These are phyloP conservation scores for Magallana nippona DNA, from an alignment of 2,888 invertebrate species.

Conservation along the genomic window DNA sequence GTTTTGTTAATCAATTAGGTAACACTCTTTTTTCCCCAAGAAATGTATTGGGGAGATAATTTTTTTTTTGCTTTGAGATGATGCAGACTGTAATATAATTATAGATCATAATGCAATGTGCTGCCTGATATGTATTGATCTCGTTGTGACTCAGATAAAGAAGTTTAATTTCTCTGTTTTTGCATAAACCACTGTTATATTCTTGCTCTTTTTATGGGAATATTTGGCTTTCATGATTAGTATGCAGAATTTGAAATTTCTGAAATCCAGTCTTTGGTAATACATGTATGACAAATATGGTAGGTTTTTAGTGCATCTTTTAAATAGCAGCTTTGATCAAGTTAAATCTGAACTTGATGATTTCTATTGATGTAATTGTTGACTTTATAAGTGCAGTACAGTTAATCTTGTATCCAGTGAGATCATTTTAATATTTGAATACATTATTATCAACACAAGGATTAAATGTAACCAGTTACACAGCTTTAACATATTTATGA, in stretches of 20 bases:
- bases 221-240: not conserved
- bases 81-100: constrained; percentile 35
- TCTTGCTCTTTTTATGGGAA: constrained; percentile 32
- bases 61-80: not conserved
- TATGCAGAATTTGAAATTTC: not conserved
- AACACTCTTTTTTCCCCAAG: constrained; percentile 19
- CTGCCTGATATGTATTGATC: constrained; percentile 9
- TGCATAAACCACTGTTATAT: constrained; percentile 5
- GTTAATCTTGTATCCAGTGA: too few species aligned
- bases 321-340: too few species aligned
- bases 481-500: too few species aligned
- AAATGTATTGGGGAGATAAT: constrained; percentile 2
- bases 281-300: too few species aligned
- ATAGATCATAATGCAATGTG: constrained; percentile 1
- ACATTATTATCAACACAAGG: too few species aligned
- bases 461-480: too few species aligned
- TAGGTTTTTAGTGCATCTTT: too few species aligned
- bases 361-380: too few species aligned
- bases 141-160: constrained; percentile 18
- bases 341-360: too few species aligned
- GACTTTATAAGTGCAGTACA: too few species aligned
- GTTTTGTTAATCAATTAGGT: constrained; percentile 45
- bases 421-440: too few species aligned
- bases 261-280: not conserved
- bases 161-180: constrained; percentile 29